phyloP scores from a whole-genome alignment of 2,888 invertebrate genomes.

The Notocelia uddmanniana region DNA sequence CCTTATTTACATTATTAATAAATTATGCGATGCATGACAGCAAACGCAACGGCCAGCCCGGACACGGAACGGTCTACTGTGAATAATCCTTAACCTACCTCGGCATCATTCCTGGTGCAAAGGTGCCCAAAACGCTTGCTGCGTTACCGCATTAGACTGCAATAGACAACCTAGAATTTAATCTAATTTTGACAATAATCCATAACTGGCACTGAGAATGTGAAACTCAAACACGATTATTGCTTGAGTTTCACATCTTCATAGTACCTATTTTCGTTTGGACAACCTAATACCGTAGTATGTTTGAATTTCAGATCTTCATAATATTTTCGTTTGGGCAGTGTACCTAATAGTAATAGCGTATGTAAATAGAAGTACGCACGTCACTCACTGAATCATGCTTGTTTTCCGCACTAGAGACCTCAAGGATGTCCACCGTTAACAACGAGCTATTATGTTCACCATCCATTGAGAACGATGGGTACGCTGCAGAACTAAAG shows the following conservation, averaged over 20 bases:
- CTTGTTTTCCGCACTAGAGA: constrained; percentile 63
- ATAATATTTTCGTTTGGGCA: neutral
- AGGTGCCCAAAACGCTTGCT: no score
- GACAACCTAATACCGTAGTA: neutral
- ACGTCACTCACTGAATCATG: constrained; percentile 39
- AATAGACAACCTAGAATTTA: no score
- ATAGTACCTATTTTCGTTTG: neutral
- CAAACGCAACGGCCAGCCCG: no score
- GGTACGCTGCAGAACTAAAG: neutral
- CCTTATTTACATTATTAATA: no score
- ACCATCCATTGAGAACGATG: constrained; percentile 37
- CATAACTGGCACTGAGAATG: no score
- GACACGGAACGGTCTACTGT: no score
- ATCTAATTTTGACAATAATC: no score
- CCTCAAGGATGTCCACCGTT: constrained; percentile 61
- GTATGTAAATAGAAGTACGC: constrained; percentile 32
- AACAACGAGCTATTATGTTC: constrained; percentile 44
- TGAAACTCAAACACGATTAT: no score
- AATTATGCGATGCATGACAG: no score
- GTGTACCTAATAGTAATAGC: constrained; percentile 21
- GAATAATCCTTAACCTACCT: no score
- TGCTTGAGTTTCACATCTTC: neutral
- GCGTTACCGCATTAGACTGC: no score
- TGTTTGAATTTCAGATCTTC: neutral
- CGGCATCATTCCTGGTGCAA: no score